Evolutionary conservation across 2,797 vertebrate genomes (phyloP).

Genomic region (Eupleurogrammus muticus): DNA sequence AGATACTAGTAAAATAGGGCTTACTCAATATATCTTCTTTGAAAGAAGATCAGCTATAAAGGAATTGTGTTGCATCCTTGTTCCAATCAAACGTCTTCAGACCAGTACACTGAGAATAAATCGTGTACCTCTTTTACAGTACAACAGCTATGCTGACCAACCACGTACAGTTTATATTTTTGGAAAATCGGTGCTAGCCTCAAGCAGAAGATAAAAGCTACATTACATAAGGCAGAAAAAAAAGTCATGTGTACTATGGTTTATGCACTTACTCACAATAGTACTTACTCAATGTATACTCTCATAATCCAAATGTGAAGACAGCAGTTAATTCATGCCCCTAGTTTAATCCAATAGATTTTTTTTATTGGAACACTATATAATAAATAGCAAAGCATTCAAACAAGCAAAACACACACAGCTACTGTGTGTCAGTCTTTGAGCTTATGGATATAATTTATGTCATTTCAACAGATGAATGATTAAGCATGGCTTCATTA

Average conservation of each 20-base stretch:
- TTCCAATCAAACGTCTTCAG: not conserved
- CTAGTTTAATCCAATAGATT: not conserved
- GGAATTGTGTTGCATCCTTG: not conserved
- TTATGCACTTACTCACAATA: no score
- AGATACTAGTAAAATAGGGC: not conserved
- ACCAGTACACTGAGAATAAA: constrained; percentile 15
- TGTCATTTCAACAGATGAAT: constrained; percentile 50
- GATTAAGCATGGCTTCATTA: constrained; percentile 28
- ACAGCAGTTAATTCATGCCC: not conserved
- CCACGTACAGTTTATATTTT: constrained; percentile 41
- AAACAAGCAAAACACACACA: constrained; percentile 14
- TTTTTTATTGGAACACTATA: not conserved
- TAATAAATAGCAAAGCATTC: constrained; percentile 10
- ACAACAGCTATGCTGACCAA: constrained; percentile 18
- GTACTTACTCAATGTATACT: no score
- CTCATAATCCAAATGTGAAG: not conserved
- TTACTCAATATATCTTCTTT: not conserved
- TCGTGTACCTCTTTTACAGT: constrained; percentile 7
- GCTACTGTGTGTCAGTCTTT: constrained; percentile 35
- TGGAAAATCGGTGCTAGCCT: constrained; percentile 31
- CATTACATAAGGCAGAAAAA: constrained; percentile 48
- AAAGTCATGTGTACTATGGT: constrained; percentile 16
- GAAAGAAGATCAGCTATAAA: not conserved
- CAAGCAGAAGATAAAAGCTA: constrained; percentile 40
- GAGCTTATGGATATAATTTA: constrained; percentile 40